Evolutionary conservation across 2,797 vertebrate genomes (phyloP).

Genomic region (Denticeps clupeoides): DNA sequence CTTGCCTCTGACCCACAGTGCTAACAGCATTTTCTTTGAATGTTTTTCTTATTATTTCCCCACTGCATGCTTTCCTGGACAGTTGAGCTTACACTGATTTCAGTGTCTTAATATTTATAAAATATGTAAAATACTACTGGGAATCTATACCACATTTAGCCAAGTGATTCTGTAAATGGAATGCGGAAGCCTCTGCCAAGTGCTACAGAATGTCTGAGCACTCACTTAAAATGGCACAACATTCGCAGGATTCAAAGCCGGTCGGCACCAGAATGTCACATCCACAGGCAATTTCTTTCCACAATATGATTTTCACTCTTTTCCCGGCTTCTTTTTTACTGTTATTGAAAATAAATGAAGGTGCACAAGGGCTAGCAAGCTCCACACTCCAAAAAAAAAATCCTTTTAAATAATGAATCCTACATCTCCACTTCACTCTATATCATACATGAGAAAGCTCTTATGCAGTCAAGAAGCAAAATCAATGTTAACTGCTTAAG

Average conservation of each 20-base stretch:
- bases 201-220: constrained; percentile 20
- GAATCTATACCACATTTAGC: constrained; percentile 29
- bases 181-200: constrained; percentile 34
- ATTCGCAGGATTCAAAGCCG: constrained; percentile 29
- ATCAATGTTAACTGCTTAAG: constrained; percentile 29
- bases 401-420: constrained; percentile 48
- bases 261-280: constrained; percentile 24
- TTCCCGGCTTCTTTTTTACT: constrained; percentile 21
- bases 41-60: no score
- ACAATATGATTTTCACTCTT: constrained; percentile 20
- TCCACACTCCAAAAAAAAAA: constrained; percentile 13
- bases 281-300: constrained; percentile 8
- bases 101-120: constrained; percentile 18
- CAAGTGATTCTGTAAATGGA: constrained; percentile 40
- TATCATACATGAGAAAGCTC: constrained; percentile 57
- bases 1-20: no score
- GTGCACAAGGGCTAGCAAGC: background rate
- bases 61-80: background rate
- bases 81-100: constrained; percentile 10
- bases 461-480: constrained; percentile 46
- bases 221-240: constrained; percentile 26
- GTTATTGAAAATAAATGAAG: constrained; percentile 23
- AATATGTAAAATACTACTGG: constrained; percentile 27
- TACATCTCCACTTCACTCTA: constrained; percentile 34
- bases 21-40: no score